Conservation (phyloP, 2,888 invertebrate genomes). For the Watsonalla binaria region DNA sequence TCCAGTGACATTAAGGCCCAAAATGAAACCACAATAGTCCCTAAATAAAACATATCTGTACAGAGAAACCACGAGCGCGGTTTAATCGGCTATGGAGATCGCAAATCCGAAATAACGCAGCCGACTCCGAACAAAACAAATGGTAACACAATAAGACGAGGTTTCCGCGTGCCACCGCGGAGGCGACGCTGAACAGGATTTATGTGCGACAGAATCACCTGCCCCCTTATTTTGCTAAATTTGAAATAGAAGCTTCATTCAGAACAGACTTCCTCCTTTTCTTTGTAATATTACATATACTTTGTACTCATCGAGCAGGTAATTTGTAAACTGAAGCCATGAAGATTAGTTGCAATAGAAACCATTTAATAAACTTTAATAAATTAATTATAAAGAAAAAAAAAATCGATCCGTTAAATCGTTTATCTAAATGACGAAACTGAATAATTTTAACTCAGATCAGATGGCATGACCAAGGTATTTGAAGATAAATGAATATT, state of each 20-base stretch:
- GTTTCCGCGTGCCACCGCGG: slow-evolving; percentile 64
- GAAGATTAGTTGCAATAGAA: no score
- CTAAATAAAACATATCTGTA: slow-evolving; percentile 8
- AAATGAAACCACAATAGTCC: background rate
- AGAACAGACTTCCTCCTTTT: slow-evolving; percentile 18
- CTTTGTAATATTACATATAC: background rate
- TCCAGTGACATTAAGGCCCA: background rate
- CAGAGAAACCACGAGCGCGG: slow-evolving; percentile 12
- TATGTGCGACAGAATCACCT: slow-evolving; percentile 58
- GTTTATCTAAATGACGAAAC: no score
- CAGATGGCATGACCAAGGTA: no score
- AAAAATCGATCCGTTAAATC: no score
- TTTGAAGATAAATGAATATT: no score
- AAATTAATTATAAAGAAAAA: no score
- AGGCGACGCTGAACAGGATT: slow-evolving; percentile 52
- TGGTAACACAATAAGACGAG: slow-evolving; percentile 65
- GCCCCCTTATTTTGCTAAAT: slow-evolving; percentile 39
- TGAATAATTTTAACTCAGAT: no score
- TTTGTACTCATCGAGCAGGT: no score
- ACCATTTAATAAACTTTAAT: no score
- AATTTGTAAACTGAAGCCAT: no score
- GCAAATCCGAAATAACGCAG: slow-evolving; percentile 64
- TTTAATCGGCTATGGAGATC: slow-evolving; percentile 41
- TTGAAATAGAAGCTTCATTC: slow-evolving; percentile 41
- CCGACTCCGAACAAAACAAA: slow-evolving; percentile 60